Percentiles rank a stretch among this genome's conserved stretches.
These are phyloP conservation scores for Raja brachyura DNA, from an alignment of 2,113 vertebrate genomes.

Conservation along the genomic window DNA sequence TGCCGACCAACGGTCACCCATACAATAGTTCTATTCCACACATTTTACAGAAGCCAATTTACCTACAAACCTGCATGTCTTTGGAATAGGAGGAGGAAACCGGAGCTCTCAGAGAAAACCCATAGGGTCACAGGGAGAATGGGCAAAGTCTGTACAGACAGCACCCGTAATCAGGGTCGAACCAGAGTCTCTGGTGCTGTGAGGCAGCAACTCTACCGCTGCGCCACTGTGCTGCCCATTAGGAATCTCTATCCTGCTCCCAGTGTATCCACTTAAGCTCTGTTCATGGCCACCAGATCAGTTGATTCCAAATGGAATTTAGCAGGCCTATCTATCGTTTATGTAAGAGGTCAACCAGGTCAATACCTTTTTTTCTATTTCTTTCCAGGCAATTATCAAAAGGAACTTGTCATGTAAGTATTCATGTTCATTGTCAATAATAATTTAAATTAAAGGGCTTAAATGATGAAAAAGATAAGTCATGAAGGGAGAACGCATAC, in stretches of 20 bases:
- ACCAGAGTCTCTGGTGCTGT: too few species aligned
- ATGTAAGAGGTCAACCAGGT: constrained; percentile 26
- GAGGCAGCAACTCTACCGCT: too few species aligned
- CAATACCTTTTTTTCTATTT: constrained; percentile 48
- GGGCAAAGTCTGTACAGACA: too few species aligned
- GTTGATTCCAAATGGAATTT: neutral
- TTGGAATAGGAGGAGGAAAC: too few species aligned
- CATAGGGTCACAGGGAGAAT: too few species aligned
- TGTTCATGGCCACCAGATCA: neutral
- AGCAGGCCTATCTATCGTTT: neutral
- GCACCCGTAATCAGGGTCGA: too few species aligned
- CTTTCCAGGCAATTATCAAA: constrained; percentile 84
- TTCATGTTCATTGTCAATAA: constrained; percentile 42
- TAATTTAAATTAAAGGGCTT: neutral
- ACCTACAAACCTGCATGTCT: too few species aligned
- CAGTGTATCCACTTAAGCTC: neutral
- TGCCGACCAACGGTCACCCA: too few species aligned
- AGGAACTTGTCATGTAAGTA: constrained; percentile 95
- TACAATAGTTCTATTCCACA: too few species aligned
- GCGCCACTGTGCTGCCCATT: too few species aligned
- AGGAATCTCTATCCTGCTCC: neutral
- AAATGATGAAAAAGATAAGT: neutral
- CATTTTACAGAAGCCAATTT: too few species aligned
- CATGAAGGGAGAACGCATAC: neutral
- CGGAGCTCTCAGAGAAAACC: too few species aligned